Percentiles rank a stretch among this genome's conserved stretches.
Conservation (phyloP, 1,140 invertebrate genomes). For the Panagrolaimus sp. region DNA sequence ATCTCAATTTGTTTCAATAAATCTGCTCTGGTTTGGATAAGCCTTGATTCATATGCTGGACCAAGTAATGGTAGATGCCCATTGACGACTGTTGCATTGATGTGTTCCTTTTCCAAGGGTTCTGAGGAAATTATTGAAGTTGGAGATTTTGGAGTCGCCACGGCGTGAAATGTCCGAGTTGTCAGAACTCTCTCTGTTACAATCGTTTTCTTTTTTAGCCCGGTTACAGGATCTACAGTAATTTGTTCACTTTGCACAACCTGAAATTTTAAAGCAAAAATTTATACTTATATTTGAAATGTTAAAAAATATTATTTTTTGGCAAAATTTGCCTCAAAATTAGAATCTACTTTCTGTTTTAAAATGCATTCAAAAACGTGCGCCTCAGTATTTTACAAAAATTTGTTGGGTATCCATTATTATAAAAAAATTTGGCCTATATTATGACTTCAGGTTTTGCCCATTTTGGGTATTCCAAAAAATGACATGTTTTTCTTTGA, state of each 20-base stretch:
- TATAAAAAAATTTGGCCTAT: no score
- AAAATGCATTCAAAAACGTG: no score
- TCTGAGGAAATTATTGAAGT: neutral
- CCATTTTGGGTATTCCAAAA: no score
- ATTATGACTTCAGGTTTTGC: no score
- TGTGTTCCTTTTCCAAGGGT: neutral
- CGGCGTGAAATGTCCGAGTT: conserved; percentile 36
- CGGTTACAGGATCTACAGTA: conserved; percentile 44
- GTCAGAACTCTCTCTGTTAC: conserved; percentile 47
- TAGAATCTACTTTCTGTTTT: no score
- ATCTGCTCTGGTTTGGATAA: conserved; percentile 20
- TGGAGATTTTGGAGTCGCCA: neutral
- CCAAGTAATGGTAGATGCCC: conserved; percentile 26
- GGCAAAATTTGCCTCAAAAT: no score
- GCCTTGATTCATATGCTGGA: conserved; percentile 31
- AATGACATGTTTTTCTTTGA: no score
- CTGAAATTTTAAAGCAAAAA: conserved; percentile 33
- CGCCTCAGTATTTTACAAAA: no score
- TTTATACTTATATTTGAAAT: no score
- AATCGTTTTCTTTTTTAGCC: conserved; percentile 48
- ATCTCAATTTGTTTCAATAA: conserved; percentile 23
- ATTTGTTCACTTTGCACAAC: conserved; percentile 38
- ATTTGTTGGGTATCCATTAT: no score
- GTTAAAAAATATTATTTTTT: no score
- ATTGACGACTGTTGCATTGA: conserved; percentile 14